Percentiles rank a stretch among this genome's conserved stretches.
These are phyloP conservation scores for Tipula helvola DNA, from an alignment of 2,888 invertebrate genomes.

Conservation along the genomic window DNA sequence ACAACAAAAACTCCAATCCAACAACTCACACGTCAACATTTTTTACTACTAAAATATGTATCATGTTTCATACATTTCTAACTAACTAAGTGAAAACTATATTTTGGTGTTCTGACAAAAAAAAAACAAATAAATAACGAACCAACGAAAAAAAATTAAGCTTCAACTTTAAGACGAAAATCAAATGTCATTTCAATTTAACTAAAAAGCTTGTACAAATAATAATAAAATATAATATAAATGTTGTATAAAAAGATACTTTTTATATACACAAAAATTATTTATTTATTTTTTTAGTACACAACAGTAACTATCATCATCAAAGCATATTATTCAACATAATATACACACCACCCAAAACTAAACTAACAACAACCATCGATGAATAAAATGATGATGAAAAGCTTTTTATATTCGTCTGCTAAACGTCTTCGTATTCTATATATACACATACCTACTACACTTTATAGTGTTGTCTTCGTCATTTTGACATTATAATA, in stretches of 20 bases:
- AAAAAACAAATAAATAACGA: neutral
- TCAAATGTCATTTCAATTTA: neutral
- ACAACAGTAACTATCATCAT: neutral
- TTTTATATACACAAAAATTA: neutral
- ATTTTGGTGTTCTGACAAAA: neutral
- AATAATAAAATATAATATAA: neutral
- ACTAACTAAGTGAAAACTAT: neutral
- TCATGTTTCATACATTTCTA: neutral
- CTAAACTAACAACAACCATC: neutral
- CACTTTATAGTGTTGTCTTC: neutral
- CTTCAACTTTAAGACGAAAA: neutral
- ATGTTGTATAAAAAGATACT: neutral
- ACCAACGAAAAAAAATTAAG: neutral
- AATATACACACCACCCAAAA: neutral
- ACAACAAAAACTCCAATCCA: neutral
- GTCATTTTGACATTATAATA: neutral
- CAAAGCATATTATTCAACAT: neutral
- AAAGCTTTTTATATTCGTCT: neutral
- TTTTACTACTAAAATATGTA: neutral
- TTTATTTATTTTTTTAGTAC: neutral
- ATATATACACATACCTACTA: neutral
- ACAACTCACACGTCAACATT: neutral
- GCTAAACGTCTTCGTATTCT: neutral
- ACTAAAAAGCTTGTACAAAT: constrained; percentile 4
- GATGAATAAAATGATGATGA: neutral